phyloP scores from a whole-genome alignment of 1,140 invertebrate species.

The Drosophila ironensis region DNA sequence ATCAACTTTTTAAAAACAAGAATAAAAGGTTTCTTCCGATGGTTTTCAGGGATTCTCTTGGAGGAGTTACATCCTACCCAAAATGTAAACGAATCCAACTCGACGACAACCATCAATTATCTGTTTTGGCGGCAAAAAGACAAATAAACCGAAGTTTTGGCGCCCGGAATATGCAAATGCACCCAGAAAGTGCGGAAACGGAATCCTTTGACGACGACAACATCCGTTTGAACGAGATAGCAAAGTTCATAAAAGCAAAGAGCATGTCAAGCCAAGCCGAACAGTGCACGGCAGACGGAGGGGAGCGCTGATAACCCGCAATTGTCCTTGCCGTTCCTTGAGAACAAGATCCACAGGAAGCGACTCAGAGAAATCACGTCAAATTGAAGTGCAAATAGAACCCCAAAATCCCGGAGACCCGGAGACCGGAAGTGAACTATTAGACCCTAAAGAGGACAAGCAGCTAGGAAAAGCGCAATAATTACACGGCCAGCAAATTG shows the following conservation, averaged over 20 bases:
- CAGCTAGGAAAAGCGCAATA: slow-evolving; percentile 70
- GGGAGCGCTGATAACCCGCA: slow-evolving; percentile 26
- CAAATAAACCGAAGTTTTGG: slow-evolving; percentile 31
- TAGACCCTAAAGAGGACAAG: slow-evolving; percentile 53
- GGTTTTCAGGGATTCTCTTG: too few relatives aligned
- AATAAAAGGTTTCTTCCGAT: too few relatives aligned
- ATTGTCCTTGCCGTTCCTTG: neutral
- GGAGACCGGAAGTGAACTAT: slow-evolving; percentile 73
- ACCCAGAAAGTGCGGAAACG: slow-evolving; percentile 41
- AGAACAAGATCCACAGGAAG: slow-evolving; percentile 67
- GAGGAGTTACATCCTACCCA: neutral
- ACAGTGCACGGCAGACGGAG: slow-evolving; percentile 56
- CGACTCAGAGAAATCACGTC: slow-evolving; percentile 79
- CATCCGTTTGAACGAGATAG: slow-evolving; percentile 55
- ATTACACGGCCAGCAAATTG: slow-evolving; percentile 37
- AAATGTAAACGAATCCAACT: slow-evolving; percentile 3
- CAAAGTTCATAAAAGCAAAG: slow-evolving; percentile 78
- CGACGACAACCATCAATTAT: slow-evolving; percentile 12
- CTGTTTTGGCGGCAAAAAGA: slow-evolving; percentile 51
- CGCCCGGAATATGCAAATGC: slow-evolving; percentile 63
- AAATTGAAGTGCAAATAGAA: slow-evolving; percentile 64
- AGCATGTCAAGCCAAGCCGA: slow-evolving; percentile 63
- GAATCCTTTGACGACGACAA: slow-evolving; percentile 31
- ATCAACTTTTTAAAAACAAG: too few relatives aligned
- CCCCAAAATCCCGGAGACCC: slow-evolving; percentile 24